Evolutionary conservation across 2,797 vertebrate species (phyloP).

Genomic region (Arvicola amphibius): DNA sequence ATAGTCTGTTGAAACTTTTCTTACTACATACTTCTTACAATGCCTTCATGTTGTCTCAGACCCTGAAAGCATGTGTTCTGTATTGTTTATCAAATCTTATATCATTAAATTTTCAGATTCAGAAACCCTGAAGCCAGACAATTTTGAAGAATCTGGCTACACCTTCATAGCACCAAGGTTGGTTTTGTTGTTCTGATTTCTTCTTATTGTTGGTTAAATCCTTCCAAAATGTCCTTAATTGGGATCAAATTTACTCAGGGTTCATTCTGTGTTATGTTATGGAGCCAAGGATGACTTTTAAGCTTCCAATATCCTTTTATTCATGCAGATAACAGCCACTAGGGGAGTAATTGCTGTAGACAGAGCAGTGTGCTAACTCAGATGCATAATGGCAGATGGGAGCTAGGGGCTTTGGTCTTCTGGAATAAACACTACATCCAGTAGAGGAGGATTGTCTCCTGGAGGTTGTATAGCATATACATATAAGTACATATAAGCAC

Average conservation of each 20-base stretch:
- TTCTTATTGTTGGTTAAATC: background rate
- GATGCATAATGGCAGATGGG: background rate
- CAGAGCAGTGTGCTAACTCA: background rate
- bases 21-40: constrained; percentile 29
- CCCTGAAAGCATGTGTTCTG: background rate
- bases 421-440: background rate
- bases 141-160: constrained; percentile 94
- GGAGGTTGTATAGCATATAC: background rate
- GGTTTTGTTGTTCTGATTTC: constrained; percentile 73
- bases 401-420: background rate
- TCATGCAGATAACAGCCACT: background rate
- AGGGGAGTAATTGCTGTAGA: constrained; percentile 25
- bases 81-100: constrained; percentile 62
- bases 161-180: constrained; percentile 97
- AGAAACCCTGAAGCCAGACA: constrained; percentile 92
- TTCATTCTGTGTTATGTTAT: background rate
- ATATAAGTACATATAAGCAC: background rate
- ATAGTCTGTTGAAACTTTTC: constrained; percentile 2
- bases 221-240: background rate
- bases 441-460: background rate
- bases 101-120: constrained; percentile 89
- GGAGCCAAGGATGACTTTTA: background rate
- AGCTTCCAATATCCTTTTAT: background rate
- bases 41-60: background rate
- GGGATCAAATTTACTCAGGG: background rate